Percentiles rank a stretch among this genome's conserved stretches.
Evolutionary conservation across 2,113 vertebrate species (phyloP).

Genomic region (Loxodonta africana): DNA sequence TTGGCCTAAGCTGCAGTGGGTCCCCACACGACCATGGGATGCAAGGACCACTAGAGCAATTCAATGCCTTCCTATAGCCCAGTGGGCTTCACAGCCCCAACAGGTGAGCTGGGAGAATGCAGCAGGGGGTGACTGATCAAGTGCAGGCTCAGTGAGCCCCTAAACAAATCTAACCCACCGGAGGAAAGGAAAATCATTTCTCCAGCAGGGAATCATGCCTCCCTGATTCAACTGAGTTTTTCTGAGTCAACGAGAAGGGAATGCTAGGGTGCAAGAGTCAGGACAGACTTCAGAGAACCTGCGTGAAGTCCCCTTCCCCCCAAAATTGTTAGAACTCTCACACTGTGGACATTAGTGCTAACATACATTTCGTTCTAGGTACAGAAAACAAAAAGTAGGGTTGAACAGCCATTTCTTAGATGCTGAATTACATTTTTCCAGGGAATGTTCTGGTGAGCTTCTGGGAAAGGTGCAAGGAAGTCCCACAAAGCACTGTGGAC

Average conservation of each 20-base stretch:
- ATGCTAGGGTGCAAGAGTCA: background rate
- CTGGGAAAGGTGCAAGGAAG: background rate
- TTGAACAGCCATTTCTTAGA: background rate
- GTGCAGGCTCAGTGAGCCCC: background rate
- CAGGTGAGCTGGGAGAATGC: background rate
- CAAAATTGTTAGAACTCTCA: background rate
- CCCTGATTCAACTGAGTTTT: background rate
- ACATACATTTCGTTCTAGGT: background rate
- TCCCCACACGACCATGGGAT: background rate
- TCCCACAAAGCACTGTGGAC: rapidly evolving
- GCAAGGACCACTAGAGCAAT: background rate
- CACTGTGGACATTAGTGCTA: rapidly evolving
- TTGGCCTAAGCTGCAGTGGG: background rate
- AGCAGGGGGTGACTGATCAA: background rate
- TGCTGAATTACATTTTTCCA: background rate
- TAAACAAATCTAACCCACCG: background rate
- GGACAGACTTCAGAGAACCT: background rate
- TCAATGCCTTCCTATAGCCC: background rate
- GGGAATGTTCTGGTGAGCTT: rapidly evolving
- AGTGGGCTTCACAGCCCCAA: rapidly evolving
- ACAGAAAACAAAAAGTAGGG: background rate
- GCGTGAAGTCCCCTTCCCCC: background rate
- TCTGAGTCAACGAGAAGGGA: background rate
- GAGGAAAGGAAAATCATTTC: conserved; percentile 42
- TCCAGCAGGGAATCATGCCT: background rate